Evolutionary conservation across 2,888 invertebrate species (phyloP).

Genomic region (Limenitis camilla): DNA sequence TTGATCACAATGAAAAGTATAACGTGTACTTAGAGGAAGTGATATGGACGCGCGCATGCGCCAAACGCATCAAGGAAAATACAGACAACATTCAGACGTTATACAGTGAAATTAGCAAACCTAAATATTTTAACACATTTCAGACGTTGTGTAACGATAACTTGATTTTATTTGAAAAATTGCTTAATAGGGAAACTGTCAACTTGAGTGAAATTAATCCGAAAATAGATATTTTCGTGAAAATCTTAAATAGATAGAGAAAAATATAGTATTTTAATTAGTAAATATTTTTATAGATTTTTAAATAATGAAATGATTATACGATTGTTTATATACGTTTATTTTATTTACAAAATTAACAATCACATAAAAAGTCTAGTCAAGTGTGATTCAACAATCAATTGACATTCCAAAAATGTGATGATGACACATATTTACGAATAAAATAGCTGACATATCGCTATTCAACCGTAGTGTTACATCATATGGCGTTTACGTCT

Average conservation of each 20-base stretch:
- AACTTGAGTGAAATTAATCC: slow-evolving; percentile 11
- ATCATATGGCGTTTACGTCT: too few species aligned
- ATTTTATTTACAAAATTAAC: too few species aligned
- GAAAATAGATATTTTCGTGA: slow-evolving; percentile 20
- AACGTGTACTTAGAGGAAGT: slow-evolving; percentile 75
- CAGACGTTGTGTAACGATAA: slow-evolving; percentile 40
- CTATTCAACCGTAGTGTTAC: too few species aligned
- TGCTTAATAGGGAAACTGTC: background rate
- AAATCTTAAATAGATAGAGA: background rate
- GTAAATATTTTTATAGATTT: too few species aligned
- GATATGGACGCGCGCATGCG: slow-evolving; percentile 48
- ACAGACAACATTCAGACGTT: background rate
- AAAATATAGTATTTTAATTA: background rate
- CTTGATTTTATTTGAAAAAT: slow-evolving; percentile 28
- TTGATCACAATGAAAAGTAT: slow-evolving; percentile 78
- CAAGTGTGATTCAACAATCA: too few species aligned
- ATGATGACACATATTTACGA: too few species aligned
- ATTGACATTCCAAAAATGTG: too few species aligned
- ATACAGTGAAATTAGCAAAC: slow-evolving; percentile 5
- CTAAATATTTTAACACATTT: slow-evolving; percentile 30
- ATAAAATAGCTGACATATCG: too few species aligned
- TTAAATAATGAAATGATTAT: too few species aligned
- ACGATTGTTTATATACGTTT: too few species aligned
- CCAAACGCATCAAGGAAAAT: slow-evolving; percentile 28
- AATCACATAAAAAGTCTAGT: too few species aligned